Base-by-base conservation (phyloP, 2,888 invertebrate genomes). In the Archips crataeganus region DNA sequence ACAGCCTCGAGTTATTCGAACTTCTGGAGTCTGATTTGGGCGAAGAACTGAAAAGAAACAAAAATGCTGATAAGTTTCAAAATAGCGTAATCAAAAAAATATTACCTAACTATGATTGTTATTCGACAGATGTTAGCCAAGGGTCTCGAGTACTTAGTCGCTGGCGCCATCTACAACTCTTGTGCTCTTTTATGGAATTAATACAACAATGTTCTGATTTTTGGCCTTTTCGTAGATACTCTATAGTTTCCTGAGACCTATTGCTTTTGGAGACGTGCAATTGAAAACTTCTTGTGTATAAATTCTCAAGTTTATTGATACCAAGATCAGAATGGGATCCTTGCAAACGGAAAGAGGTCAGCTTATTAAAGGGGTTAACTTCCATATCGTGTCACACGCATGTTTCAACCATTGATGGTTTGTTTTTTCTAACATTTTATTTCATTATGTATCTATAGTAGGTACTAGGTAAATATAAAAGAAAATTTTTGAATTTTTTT, bases 1-100 rank as follows among this genome's bases (percentile, higher is more conserved):
- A 76, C 97, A 97, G 73, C 93, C 91, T 10, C 96, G 91, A 2
- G 93, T 92, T 13, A 96, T 88, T 11, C 96, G 85, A 76, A 90
- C 86, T 51, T 92, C 91, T 0, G 87, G 85, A 0, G 83, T 82
- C 51, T 87, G 83, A 1, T 89, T 86, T 0, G 83, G 77, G 76
- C 92, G 87, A 47, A 94, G 77, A 81, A 84, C 95, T 91, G 84
- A 6, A 89, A 89, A 66, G 6, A 36, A 78, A 71, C 72, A 69
- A 61, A 69, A 59, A 36, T 23, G 49, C 3, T 39, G 67, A 54
- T 42, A 3, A 4, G 15, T 15, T 9, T 15, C 3, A 54, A 54
- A 9, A 23, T 2, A 3, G 54, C 23, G 13, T 54, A 45, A 11
- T 45, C 45, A 11, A 45, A 45, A 11, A 42, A 9, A 9, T 42